Base-by-base conservation (phyloP, 2,797 vertebrate species). In the Pseudomugil tenellus region DNA sequence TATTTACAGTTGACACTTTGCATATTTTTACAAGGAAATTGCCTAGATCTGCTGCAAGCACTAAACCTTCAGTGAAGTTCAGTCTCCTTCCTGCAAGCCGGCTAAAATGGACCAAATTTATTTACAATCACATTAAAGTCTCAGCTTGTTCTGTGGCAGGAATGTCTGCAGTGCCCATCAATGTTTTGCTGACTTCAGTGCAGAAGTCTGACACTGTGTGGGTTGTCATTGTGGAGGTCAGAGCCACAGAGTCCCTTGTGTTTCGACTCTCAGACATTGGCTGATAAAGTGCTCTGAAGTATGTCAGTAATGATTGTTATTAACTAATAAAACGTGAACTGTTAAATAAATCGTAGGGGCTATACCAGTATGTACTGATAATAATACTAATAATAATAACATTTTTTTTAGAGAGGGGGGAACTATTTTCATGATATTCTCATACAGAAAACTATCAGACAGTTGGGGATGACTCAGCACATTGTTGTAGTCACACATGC, bases 1-100 rank as follows among this genome's bases (percentile, higher is more conserved):
- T 80, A 76, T 74, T 64, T 79, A 86, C 56, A 87, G 58, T 72
- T 77, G 63, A 75, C 64, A 91, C 59, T 78, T 93, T 93, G 92
- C 90, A 94, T 91, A 94, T 89, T 90, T n/a, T 72, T 82, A 77
- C 88, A 68, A 84, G 61, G 65, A 25, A 81, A 63, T 66, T 76
- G 57, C 64, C 66, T 63, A 71, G 49, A 37, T 66, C 56, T 54
- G 41, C 63, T 48, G 67, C 51, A 59, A 74, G 74, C 25, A 72
- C 58, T 29, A 67, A 77, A 67, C 46, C 46, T 61, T 58, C 21
- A 48, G 28, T n/a, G 66, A 71, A 75, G 51, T 71, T 65, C 7
- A 7, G 48, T 32, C 53, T 67, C 63, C 77, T 59, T 54, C 55
- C 48, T 63, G 48, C 6, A 1, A 52, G 62, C 31, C 21, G 43